Evolutionary conservation across 2,113 vertebrate genomes (phyloP).

Genomic region (Leuciscus idus): DNA sequence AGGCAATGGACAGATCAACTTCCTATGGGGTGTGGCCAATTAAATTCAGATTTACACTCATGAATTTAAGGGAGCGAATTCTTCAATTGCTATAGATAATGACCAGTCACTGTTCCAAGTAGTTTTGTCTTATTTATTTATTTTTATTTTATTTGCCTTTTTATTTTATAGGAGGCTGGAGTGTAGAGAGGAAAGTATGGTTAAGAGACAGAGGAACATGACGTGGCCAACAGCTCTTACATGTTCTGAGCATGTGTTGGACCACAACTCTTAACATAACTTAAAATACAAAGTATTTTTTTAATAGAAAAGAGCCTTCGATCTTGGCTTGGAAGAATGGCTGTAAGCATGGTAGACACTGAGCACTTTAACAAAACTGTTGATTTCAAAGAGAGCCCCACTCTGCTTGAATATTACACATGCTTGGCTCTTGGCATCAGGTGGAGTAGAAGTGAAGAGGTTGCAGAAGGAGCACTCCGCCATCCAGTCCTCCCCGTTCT

Average conservation of each 20-base stretch:
- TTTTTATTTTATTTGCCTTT: not conserved
- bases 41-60: too few relatives aligned
- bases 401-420: not conserved
- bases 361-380: conserved; percentile 2
- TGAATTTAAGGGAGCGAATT: too few relatives aligned
- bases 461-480: conserved; percentile 33
- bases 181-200: not conserved
- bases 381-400: conserved; percentile 1
- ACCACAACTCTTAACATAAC: not conserved
- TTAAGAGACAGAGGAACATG: not conserved
- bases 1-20: too few relatives aligned
- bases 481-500: conserved; percentile 22
- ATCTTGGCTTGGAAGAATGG: not conserved
- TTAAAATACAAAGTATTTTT: not conserved
- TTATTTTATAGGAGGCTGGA: not conserved
- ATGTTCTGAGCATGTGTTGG: not conserved
- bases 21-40: too few relatives aligned
- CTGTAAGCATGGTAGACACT: not conserved
- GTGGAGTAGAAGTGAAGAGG: conserved; percentile 41
- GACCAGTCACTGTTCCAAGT: too few relatives aligned
- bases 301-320: not conserved
- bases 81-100: too few relatives aligned
- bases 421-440: conserved; percentile 39
- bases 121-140: too few relatives aligned
- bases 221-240: not conserved